Evolutionary conservation across 1,140 invertebrate genomes (phyloP), one percentile per base, ranked within the genome.

Genomic region (Diabrotica virgifera): DNA sequence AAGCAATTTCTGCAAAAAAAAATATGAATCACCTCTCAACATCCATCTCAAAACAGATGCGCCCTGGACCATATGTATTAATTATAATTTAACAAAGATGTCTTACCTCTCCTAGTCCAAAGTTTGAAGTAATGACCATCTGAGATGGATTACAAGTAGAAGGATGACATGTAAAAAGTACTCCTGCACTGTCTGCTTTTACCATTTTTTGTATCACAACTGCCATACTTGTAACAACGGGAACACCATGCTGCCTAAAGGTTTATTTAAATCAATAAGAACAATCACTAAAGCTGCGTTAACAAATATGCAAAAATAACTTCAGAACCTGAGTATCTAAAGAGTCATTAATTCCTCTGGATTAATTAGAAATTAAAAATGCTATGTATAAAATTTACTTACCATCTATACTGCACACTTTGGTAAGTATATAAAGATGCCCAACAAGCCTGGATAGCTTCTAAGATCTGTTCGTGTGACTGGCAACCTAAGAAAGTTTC

Each of bases 161-260:
- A 0, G 92, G 92, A 78, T 94, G 86, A 59, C 85, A 81, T 0
- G 92, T 92, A 76, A 94, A 94, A 74, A 94, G 79, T 0, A 94
- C 92, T 7, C 93, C 91, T 11, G 92, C 89, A 1, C 82, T 79
- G 46, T 88, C 85, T 6, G 90, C 83, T 35, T 81, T 70, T 11
- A 92, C 86, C 87, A 94, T 88, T 72, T 85, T 82, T 76, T 95
- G 93, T 5, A 95, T 82, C n/a, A 93, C 90, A n/a, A 95, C 91
- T 4, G 84, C 91, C 83, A 93, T 91, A n/a, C 84, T 80, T 5
- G 85, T 81, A 51, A 82, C 78, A 46, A 92, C 78, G 9, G 81
- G 77, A 72, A 91, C 84, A 2, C 90, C 90, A 72, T 87, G 82
- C 69, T 87, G 85, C 73, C 87, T 87, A 68, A 46, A 71, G 67